phyloP scores from a whole-genome alignment of 2,113 vertebrate genomes.

The Plotosus lineatus region DNA sequence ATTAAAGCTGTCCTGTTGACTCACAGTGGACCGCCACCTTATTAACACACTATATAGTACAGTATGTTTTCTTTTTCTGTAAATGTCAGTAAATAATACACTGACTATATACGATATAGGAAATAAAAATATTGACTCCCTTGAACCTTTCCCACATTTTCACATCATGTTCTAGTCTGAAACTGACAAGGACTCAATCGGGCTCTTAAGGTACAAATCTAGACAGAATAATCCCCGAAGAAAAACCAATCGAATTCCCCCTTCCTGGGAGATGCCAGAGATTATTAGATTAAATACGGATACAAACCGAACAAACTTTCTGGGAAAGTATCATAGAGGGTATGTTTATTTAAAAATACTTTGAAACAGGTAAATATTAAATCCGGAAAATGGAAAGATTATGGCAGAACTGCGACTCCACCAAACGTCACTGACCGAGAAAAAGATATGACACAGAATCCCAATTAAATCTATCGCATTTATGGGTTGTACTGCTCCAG shows the following conservation, averaged over 20 bases:
- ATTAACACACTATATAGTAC: background rate
- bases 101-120: background rate
- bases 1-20: background rate
- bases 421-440: background rate
- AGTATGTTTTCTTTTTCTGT: background rate
- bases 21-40: background rate
- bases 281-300: background rate
- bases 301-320: conserved; percentile 5
- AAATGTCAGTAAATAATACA: background rate
- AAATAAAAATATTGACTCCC: background rate
- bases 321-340: background rate
- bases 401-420: background rate
- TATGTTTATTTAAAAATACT: background rate
- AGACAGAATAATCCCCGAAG: background rate
- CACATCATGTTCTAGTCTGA: background rate
- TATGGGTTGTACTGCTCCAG: background rate
- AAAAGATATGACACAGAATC: background rate
- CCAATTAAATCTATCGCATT: background rate
- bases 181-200: background rate
- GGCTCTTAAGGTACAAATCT: background rate
- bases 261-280: background rate
- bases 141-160: background rate
- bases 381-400: background rate
- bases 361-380: background rate
- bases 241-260: background rate